A percentile compares a stretch with the other conserved stretches of the same genome.
These are phyloP conservation scores for Panopea generosa DNA, from an alignment of 2,888 invertebrate species.

Conservation along the genomic window DNA sequence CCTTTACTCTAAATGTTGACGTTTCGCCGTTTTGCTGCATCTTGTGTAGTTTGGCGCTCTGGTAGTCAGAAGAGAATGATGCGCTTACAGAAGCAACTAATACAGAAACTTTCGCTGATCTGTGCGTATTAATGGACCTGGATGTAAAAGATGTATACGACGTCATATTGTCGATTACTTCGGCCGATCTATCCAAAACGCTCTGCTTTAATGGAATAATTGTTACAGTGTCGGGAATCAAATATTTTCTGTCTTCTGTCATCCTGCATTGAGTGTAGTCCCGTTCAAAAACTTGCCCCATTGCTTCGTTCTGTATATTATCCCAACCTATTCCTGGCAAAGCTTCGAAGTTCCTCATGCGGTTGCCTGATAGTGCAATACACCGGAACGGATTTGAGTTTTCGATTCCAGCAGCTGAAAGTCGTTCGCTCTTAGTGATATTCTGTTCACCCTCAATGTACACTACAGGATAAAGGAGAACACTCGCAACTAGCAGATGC, in stretches of 20 bases:
- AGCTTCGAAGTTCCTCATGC: constrained; percentile 20
- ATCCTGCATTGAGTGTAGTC: constrained; percentile 40
- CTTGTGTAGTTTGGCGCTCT: constrained; percentile 33
- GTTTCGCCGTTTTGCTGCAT: constrained; percentile 21
- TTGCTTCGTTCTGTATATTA: constrained; percentile 47
- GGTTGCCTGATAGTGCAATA: neutral
- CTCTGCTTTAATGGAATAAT: constrained; percentile 41
- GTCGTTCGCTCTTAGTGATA: no score
- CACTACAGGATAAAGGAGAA: no score
- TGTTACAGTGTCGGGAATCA: constrained; percentile 45
- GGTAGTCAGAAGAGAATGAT: constrained; percentile 35
- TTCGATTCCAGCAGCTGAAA: no score
- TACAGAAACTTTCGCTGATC: neutral
- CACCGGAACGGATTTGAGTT: neutral
- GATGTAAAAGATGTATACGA: constrained; percentile 37
- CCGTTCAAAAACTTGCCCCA: constrained; percentile 32
- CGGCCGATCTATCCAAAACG: constrained; percentile 36
- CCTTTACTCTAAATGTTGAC: constrained; percentile 34
- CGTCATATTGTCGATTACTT: constrained; percentile 34
- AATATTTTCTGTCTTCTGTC: constrained; percentile 42
- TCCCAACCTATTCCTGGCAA: constrained; percentile 59
- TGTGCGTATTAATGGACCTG: constrained; percentile 33
- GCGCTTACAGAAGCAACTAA: constrained; percentile 18
- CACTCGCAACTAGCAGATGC: no score
- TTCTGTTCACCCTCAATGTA: no score